Conservation (phyloP, 2,113 vertebrate genomes). For the Aphelocoma coerulescens region DNA sequence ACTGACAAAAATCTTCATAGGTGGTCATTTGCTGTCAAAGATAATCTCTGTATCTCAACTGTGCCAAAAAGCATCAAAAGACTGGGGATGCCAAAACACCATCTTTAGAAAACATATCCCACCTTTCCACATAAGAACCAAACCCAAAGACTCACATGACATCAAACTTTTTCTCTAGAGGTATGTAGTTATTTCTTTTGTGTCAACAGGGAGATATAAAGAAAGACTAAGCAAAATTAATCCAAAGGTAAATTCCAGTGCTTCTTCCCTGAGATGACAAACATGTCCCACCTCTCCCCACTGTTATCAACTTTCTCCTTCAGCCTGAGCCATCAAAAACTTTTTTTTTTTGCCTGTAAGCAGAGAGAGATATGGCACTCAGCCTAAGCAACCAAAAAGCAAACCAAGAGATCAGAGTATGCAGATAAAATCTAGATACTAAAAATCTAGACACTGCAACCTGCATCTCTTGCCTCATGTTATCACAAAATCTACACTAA, state of each 20-base stretch:
- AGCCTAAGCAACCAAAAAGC: not conserved
- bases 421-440: not conserved
- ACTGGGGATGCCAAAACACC: not conserved
- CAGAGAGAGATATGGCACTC: not conserved
- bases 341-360: not conserved
- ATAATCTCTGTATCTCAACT: not conserved
- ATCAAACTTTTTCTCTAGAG: not conserved
- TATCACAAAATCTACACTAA: not conserved
- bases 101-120: not conserved
- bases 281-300: not conserved
- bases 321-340: not conserved
- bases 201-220: not conserved
- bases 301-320: not conserved
- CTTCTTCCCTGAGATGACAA: not conserved
- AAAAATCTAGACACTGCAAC: not conserved
- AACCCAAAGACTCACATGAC: not conserved
- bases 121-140: fast-evolving
- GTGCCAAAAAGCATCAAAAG: not conserved
- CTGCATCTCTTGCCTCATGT: not conserved
- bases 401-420: not conserved
- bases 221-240: not conserved
- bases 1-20: not conserved
- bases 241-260: not conserved
- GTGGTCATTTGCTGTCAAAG: not conserved
- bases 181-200: not conserved